Base-by-base conservation (phyloP, 2,888 invertebrate genomes). In the Ctena decussata region DNA sequence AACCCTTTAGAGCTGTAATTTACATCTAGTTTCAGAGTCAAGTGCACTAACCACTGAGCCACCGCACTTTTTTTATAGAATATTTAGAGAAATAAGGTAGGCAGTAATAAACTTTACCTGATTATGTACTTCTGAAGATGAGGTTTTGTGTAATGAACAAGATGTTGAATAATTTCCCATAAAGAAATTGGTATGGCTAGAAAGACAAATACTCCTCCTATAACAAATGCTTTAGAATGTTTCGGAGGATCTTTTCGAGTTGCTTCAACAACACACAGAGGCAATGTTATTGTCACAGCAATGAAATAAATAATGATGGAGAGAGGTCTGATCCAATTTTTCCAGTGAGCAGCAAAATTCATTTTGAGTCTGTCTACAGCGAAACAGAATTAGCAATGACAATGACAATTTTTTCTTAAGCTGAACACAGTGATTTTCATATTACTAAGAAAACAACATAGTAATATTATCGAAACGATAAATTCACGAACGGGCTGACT, bases 101-200 rank as follows among this genome's bases (percentile, higher is more conserved):
- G n/a, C n/a, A n/a, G n/a, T n/a, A 46, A 3, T 18, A 46, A 46
- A 46, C 15, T 6, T 46, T 92, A 98, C 97, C 99, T 97, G 91
- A 99, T 98, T 86, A 99, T 98, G 96, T 98, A 98, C 96, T 98
- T 98, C 94, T 99, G 99, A 91, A 99, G 96, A 91, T 97, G 97
- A 24, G 99, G 99, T 94, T 98, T 98, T 0, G 98, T 98, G 94
- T 98, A 99, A 96, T 99, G 98, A 80, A 98, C 97, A 95, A 99
- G 97, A 96, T 99, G 99, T 95, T 98, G 98, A 70, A 98, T 97
- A 93, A 99, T 99, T 96, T 98, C 98, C 98, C 98, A 99, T 93
- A 99, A 97, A 69, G 99, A 98, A 87, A 99, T 97, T 0, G 99
- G 99, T 73, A 99, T 96, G 0, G 99, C 98, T 81, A 98, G 96